Conservation (phyloP, 2,888 invertebrate species). For the Panopea generosa region DNA sequence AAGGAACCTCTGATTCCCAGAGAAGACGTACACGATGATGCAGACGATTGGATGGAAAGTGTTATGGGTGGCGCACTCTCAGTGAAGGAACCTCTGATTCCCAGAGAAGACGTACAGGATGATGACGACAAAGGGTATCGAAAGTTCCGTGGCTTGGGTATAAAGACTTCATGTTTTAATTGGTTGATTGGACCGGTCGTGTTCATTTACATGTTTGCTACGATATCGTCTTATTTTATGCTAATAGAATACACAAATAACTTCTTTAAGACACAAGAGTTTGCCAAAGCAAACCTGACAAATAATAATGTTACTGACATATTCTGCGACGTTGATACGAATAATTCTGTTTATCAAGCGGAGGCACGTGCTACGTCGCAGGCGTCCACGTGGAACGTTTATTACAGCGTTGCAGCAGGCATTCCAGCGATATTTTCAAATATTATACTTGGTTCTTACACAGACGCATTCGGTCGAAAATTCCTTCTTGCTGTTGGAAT, state of each 20-base stretch:
- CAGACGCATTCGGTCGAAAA: constrained; percentile 66
- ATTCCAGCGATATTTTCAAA: constrained; percentile 52
- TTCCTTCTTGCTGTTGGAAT: constrained; percentile 60
- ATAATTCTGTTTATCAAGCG: constrained; percentile 28
- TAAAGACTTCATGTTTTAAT: constrained; percentile 40
- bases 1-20: too few species aligned
- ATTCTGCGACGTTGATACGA: constrained; percentile 31
- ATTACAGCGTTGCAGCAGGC: constrained; percentile 54
- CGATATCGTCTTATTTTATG: constrained; percentile 48
- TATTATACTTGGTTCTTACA: constrained; percentile 59
- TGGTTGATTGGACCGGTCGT: constrained; percentile 54
- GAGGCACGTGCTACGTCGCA: constrained; percentile 50
- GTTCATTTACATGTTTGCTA: constrained; percentile 50
- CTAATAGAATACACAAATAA: constrained; percentile 55
- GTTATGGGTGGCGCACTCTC: too few species aligned
- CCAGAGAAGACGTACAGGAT: constrained; percentile 5
- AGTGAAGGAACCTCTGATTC: not conserved
- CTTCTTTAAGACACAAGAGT: constrained; percentile 29
- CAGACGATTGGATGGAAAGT: too few species aligned
- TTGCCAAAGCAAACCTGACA: constrained; percentile 43
- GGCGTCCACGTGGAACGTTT: constrained; percentile 57
- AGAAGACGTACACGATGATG: too few species aligned
- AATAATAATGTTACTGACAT: constrained; percentile 25
- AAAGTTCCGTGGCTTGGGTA: constrained; percentile 31
- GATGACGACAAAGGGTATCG: constrained; percentile 17